Percentiles rank a stretch among this genome's conserved stretches.
phyloP scores from a whole-genome alignment of 1,140 invertebrate species.

The Camponotus pennsylvanicus region DNA sequence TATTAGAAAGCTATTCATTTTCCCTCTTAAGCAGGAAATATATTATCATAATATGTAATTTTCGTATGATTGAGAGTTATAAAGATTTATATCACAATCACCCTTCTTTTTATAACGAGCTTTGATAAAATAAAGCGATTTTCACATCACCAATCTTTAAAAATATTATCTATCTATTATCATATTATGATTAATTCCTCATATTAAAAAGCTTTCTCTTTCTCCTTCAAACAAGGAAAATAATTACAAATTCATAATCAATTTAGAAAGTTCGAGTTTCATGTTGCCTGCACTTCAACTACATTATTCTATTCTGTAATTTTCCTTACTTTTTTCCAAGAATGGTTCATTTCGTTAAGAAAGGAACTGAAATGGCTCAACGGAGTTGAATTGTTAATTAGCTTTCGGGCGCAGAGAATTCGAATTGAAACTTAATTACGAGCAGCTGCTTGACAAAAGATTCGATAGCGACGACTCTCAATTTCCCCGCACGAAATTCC shows the following conservation, averaged over 20 bases:
- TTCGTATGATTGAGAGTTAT: background rate
- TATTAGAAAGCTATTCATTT: too few species aligned
- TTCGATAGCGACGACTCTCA: background rate
- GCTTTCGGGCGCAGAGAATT: constrained; percentile 31
- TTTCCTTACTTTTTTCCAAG: background rate
- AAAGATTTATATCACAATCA: background rate
- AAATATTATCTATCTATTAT: too few species aligned
- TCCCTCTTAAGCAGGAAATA: too few species aligned
- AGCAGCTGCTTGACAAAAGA: constrained; percentile 6
- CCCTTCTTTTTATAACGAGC: background rate
- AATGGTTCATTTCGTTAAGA: constrained; percentile 3
- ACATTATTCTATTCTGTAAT: background rate
- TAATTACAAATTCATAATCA: constrained; percentile 34
- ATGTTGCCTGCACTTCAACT: background rate
- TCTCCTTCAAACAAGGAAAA: background rate
- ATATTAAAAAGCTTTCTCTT: background rate
- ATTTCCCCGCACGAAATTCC: constrained; percentile 19
- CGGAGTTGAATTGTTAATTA: constrained; percentile 13
- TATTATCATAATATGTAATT: background rate
- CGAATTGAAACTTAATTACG: constrained; percentile 33
- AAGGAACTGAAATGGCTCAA: background rate
- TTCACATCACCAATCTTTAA: too few species aligned
- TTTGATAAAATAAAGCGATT: background rate
- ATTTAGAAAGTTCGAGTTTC: constrained; percentile 7
- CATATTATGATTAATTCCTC: too few species aligned